phyloP scores from a whole-genome alignment of 2,797 vertebrate genomes.

The Paramormyrops hopkinsi region DNA sequence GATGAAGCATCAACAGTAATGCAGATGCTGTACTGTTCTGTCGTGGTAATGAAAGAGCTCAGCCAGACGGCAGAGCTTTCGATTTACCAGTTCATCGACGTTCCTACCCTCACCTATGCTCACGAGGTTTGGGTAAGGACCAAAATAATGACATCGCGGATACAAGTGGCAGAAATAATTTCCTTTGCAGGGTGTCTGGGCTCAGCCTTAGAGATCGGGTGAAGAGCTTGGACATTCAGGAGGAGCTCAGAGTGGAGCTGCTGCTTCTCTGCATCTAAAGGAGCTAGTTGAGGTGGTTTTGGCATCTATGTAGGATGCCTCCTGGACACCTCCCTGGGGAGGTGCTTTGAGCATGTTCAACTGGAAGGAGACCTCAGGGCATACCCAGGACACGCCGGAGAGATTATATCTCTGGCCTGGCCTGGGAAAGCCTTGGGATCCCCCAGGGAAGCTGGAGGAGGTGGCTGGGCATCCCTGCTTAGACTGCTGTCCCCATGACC shows the following conservation, averaged over 20 bases:
- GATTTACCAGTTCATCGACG: neutral
- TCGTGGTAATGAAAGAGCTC: neutral
- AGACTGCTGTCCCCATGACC: neutral
- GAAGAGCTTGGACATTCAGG: neutral
- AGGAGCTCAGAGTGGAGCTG: neutral
- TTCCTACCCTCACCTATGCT: neutral
- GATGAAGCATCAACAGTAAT: neutral
- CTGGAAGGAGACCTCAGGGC: neutral
- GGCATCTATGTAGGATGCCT: neutral
- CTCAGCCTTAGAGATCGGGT: neutral
- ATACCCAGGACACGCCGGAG: neutral
- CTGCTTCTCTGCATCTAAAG: neutral
- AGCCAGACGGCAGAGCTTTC: neutral
- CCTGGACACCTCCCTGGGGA: neutral
- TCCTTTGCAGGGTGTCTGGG: neutral
- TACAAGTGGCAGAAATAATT: neutral
- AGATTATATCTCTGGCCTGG: neutral
- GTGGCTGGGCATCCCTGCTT: neutral
- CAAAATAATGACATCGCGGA: neutral
- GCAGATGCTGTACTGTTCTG: neutral
- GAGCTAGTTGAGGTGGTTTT: neutral
- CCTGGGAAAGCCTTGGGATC: neutral
- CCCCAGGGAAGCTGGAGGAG: neutral
- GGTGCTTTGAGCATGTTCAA: neutral
- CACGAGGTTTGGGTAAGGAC: neutral